Base-by-base conservation (phyloP, 1,140 invertebrate species). In the Drosophila malerkotliana region DNA sequence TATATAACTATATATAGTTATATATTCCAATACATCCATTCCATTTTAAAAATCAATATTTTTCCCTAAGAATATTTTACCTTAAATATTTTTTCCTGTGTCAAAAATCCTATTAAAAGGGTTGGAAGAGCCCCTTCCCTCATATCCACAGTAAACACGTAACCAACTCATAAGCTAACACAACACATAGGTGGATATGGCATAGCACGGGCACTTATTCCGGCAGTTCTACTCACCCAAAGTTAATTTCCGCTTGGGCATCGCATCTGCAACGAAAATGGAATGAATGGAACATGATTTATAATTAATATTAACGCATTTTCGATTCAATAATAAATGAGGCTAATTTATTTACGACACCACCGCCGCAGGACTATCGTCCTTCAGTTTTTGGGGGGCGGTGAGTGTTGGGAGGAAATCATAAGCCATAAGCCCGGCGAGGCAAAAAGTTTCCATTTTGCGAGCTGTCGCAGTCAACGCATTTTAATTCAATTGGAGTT, bases 401-500 rank as follows among this genome's bases (percentile, higher is more conserved):
- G n/a, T 12, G 9, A 47, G 21, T 3, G 44, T 24, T 2, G 18
- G 18, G 18, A 8, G 15, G 15, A 21, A 41, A 41, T 5, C 8
- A 41, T 41, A n/a, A 41, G 39, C 12, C 15, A 15, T 44, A 37
- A 37, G 34, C 41, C 41, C 14, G 41, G 6, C 12, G 18, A 47
- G 44, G 56, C 34, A 55, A 56, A 41, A 47, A 60, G 14, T 26
- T 49, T 49, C 37, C 28, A 39, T 77, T 41, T 57, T 10, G 63
- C 48, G 34, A 56, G 37, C 45, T 64, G 56, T 53, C 37, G 32
- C 71, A 44, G 61, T 47, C 73, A 59, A 56, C 63, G 63, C 69
- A 64, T 79, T 85, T 87, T 77, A 87, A 85, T 85, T 85, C 81
- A 85, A 85, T 85, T 85, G 60, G 48, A 64, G 71, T 66, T 82